Evolutionary conservation across 1,140 invertebrate species (phyloP), one percentile per base, ranked within the genome.

Genomic region (Drosophila persimilis): DNA sequence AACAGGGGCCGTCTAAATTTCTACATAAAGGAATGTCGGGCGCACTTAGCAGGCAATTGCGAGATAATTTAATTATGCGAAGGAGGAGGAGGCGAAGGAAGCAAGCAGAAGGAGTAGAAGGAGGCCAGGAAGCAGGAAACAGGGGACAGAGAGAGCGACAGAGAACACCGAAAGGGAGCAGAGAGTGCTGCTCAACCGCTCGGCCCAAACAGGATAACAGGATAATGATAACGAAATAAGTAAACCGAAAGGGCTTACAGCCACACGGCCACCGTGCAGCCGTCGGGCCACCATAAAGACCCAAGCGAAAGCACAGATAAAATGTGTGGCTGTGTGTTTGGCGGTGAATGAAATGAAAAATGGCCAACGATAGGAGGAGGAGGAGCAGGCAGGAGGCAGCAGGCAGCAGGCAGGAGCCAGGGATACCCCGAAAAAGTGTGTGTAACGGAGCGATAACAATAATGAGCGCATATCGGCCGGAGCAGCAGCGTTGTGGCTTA

Each of bases 11-110:
- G 35, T 39, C 63, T 75, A 61, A 74, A 75, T 75, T 75, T 70
- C 61, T 46, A 80, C 57, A 80, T 70, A 76, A 81, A 62, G 77
- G 77, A 81, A 77, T 77, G 81, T 75, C 63, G 58, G 45, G 77
- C 77, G 81, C 78, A 88, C 83, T 86, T 88, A 86, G 83, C 83
- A 86, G 83, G 83, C 83, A 88, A 86, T 86, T 89, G 83, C 66
- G 63, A 73, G 66, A 86, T 86, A 86, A 86, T 86, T 86, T 86
- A 86, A 86, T 86, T 86, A 86, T 64, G 75, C 74, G 63, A 11
- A 39, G 35, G 11, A 39, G 24, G 24, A 26, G 17, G 17, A 5
- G 24, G 24, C 35, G 4, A 3, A 9, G 29, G 29, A 9, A 45
- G 79, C 54, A 39, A 39, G 1, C 35, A 39, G 35, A 39, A 39